phyloP scores from a whole-genome alignment of 2,113 vertebrate genomes.

The Crypturellus undulatus region DNA sequence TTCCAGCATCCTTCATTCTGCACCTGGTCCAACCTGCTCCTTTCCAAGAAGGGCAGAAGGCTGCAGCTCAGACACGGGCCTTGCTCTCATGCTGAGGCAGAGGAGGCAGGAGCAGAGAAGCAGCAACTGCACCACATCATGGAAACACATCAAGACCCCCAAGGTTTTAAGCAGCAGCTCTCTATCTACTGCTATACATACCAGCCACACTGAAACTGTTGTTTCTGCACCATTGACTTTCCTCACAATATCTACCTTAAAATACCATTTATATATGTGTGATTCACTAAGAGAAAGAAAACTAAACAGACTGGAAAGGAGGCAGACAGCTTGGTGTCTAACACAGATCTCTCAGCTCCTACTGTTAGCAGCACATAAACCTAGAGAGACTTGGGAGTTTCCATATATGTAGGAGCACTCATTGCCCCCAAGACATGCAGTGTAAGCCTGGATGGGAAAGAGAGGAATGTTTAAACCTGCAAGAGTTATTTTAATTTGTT shows the following conservation, averaged over 20 bases:
- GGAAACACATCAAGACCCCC: neutral
- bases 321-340: neutral
- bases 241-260: neutral
- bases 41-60: neutral
- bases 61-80: rapidly evolving
- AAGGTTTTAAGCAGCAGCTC: slow-evolving; percentile 18
- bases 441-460: neutral
- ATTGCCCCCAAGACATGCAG: neutral
- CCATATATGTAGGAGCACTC: neutral
- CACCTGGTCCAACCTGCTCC: neutral
- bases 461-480: slow-evolving; percentile 7
- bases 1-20: neutral
- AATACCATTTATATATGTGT: neutral
- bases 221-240: neutral
- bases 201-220: neutral
- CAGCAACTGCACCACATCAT: neutral
- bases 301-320: neutral
- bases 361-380: neutral
- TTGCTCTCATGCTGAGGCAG: neutral
- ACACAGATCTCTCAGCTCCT: neutral
- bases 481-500: neutral
- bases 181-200: neutral
- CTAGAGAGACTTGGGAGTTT: neutral
- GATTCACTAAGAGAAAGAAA: neutral
- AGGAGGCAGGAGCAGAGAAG: neutral